Evolutionary conservation across 2,113 vertebrate species (phyloP), one percentile per base, ranked within the genome.

Genomic region (Thryonomys swinderianus): DNA sequence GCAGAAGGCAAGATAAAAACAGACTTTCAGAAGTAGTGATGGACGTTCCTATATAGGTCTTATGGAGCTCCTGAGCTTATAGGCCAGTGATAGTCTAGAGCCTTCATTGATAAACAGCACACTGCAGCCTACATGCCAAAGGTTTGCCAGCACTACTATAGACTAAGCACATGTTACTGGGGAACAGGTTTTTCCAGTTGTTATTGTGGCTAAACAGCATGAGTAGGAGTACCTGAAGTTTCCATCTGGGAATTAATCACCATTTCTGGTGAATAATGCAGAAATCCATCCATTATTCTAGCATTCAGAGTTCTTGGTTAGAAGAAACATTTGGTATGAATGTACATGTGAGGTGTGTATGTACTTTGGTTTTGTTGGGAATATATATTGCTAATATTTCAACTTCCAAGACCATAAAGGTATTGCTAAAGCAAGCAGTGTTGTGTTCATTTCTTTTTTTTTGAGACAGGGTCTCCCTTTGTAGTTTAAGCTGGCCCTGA

Each of bases 31-130:
- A 81, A 30, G 57, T 40, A 5, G 48, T 53, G 55, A 51, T 4
- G 4, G 40, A 45, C 2, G 5, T 18, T 5, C 21, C 23, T 4
- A 37, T 5, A 2, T 4, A 2, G 40, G 4, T 23, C 51, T 17
- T 8, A 11, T 1, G 1, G 5, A 32, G 2, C 7, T 37, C 20
- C 5, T 23, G 20, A 1, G 34, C 27, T 67, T 23, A 20, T 4
- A 45, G 71, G 45, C 13, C 42, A 74, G 40, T 74, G 37, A 74
- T 45, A 18, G 25, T 74, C n/a, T n/a, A n/a, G 27, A 74, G 30
- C 42, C 25, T 27, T n/a, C n/a, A n/a, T 30, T 27, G 27, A 45
- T 11, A 73, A 73, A 73, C 42, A 27, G 37, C 5, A 6, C 40
- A 74, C 71, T 45, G 40, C n/a, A n/a, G 25, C 71, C 27, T 14